Evolutionary conservation across 64 coral and sea anemone species (phyloP).

Genomic region (Anthopleura sola): DNA sequence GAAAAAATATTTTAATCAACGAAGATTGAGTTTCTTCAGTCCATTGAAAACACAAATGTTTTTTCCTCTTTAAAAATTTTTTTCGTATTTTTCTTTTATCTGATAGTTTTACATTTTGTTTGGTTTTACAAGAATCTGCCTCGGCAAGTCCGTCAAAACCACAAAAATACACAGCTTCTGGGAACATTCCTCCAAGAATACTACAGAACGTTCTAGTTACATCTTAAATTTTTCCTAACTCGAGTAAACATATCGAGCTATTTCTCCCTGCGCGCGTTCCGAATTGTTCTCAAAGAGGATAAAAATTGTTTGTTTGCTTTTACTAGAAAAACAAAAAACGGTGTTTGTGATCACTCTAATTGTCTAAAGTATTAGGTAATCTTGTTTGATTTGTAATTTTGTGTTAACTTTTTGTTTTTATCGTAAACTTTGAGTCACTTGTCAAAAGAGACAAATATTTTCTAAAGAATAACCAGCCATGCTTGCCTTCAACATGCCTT

Average conservation of each 20-base stretch:
- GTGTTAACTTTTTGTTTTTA: not conserved
- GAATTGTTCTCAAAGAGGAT: not conserved
- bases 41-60: not conserved
- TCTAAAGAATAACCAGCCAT: not conserved
- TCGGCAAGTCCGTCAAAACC: not conserved
- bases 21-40: not conserved
- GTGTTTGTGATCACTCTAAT: slow-evolving; percentile 1
- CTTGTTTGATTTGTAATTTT: not conserved
- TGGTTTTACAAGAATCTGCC: not conserved
- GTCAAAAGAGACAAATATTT: not conserved
- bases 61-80: not conserved
- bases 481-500: not conserved
- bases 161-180: not conserved
- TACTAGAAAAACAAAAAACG: slow-evolving; percentile 8
- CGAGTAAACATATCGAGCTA: not conserved
- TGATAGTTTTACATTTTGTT: not conserved
- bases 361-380: not conserved
- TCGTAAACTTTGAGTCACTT: not conserved
- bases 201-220: not conserved
- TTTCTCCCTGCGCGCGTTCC: not conserved
- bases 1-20: not conserved
- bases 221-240: not conserved
- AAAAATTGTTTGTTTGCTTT: slow-evolving; percentile 5
- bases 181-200: not conserved
- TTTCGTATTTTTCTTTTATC: not conserved